Evolutionary conservation across 2,797 vertebrate species (phyloP).

Genomic region (Champsocephalus esox): DNA sequence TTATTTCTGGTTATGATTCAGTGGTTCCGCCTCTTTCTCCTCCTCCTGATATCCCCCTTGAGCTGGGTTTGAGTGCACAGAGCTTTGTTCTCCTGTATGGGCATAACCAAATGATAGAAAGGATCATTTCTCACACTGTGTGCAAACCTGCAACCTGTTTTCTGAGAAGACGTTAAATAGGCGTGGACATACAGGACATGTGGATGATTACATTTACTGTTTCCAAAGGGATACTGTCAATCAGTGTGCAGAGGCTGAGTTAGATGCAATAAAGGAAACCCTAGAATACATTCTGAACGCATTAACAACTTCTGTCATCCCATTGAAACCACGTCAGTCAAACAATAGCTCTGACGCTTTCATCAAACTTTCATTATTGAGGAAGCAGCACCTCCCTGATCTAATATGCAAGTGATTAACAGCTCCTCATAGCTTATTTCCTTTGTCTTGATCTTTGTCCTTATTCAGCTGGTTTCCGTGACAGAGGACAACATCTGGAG

Average conservation of each 20-base stretch:
- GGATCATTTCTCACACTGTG: neutral
- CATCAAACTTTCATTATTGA: neutral
- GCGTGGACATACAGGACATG: neutral
- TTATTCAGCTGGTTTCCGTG: neutral
- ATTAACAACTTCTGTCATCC: neutral
- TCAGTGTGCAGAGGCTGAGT: neutral
- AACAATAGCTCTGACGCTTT: neutral
- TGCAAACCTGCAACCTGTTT: slow-evolving; percentile 20
- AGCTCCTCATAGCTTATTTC: neutral
- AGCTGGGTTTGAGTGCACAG: neutral
- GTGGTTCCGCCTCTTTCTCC: slow-evolving; percentile 7
- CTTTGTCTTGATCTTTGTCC: neutral
- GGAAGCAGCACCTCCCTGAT: neutral
- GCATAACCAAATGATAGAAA: slow-evolving; percentile 14
- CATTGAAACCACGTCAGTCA: neutral
- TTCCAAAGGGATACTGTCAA: slow-evolving; percentile 12
- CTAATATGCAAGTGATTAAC: slow-evolving; percentile 5
- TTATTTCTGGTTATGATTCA: neutral
- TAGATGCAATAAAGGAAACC: slow-evolving; percentile 5
- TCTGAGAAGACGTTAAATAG: neutral
- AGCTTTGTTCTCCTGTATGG: slow-evolving; percentile 25
- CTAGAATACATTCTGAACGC: neutral
- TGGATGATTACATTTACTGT: slow-evolving; percentile 6
- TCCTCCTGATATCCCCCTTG: neutral
- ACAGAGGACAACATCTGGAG: neutral